These are phyloP conservation scores for Hydroisotoma schaefferi DNA, from an alignment of 2,888 invertebrate species.

Conservation along the genomic window DNA sequence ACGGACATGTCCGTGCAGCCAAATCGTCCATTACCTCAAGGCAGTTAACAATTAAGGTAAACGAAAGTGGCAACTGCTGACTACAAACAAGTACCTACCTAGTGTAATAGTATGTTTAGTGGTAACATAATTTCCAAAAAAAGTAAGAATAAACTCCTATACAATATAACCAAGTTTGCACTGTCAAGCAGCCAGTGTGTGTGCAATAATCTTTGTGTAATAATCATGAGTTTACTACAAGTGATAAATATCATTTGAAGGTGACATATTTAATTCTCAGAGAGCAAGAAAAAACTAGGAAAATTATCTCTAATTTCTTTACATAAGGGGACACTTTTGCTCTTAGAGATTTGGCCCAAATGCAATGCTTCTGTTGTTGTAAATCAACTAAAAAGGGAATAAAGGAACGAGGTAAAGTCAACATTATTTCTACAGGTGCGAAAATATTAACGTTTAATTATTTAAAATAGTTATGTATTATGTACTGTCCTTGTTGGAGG, in stretches of 20 bases:
- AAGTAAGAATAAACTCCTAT: too few species aligned
- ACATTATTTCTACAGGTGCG: too few species aligned
- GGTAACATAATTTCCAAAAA: too few species aligned
- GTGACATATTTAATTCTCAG: conserved; percentile 2
- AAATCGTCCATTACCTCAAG: conserved; percentile 14
- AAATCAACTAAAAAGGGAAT: neutral
- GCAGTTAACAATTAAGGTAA: conserved; percentile 11
- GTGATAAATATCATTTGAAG: conserved; percentile 5
- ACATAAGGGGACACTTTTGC: conserved; percentile 3
- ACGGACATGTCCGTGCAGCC: conserved; percentile 2
- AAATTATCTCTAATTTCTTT: conserved; percentile 1
- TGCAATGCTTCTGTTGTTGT: neutral
- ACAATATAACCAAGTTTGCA: too few species aligned
- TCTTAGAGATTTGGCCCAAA: too few species aligned
- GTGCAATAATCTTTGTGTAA: neutral
- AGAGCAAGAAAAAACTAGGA: neutral
- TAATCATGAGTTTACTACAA: neutral
- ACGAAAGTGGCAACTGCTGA: neutral
- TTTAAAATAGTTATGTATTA: too few species aligned
- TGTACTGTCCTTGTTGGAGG: too few species aligned
- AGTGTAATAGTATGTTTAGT: too few species aligned
- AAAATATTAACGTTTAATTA: too few species aligned
- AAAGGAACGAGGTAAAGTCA: too few species aligned
- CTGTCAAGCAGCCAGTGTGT: neutral
- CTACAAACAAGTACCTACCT: too few species aligned